phyloP scores from a whole-genome alignment of 2,797 vertebrate genomes.

The Danionella dracula region DNA sequence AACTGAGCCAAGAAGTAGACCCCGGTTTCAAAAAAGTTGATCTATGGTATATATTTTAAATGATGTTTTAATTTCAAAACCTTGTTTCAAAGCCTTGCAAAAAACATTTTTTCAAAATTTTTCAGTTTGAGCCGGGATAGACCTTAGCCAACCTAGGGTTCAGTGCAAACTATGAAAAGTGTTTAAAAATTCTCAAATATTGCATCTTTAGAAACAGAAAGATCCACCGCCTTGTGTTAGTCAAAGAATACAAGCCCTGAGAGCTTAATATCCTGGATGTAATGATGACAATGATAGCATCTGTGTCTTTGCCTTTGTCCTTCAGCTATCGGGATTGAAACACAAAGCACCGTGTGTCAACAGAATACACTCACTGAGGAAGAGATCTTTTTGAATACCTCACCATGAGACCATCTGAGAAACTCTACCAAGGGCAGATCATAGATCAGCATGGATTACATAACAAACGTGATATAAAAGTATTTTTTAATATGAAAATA shows the following conservation, averaged over 20 bases:
- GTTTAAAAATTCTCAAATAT: too few relatives aligned
- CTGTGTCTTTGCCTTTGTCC: conserved; percentile 10
- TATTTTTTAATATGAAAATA: neutral
- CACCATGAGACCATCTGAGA: neutral
- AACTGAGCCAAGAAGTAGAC: too few relatives aligned
- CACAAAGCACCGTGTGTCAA: neutral
- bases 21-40: too few relatives aligned
- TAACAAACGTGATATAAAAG: neutral
- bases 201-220: conserved; percentile 1
- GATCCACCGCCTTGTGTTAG: conserved; percentile 22
- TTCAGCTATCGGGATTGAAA: neutral
- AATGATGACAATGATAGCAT: conserved; percentile 13
- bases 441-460: too few relatives aligned
- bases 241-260: conserved; percentile 11
- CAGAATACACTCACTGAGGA: conserved; percentile 6
- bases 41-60: too few relatives aligned
- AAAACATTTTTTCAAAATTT: too few relatives aligned
- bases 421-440: too few relatives aligned
- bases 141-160: too few relatives aligned
- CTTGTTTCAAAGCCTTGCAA: too few relatives aligned
- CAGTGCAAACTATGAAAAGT: too few relatives aligned
- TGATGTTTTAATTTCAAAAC: too few relatives aligned
- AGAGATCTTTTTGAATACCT: neutral
- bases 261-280: conserved; percentile 23
- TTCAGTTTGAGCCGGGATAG: too few relatives aligned